Base-by-base conservation (phyloP, 2,888 invertebrate species). In the Vannuccia rotundouncinata region DNA sequence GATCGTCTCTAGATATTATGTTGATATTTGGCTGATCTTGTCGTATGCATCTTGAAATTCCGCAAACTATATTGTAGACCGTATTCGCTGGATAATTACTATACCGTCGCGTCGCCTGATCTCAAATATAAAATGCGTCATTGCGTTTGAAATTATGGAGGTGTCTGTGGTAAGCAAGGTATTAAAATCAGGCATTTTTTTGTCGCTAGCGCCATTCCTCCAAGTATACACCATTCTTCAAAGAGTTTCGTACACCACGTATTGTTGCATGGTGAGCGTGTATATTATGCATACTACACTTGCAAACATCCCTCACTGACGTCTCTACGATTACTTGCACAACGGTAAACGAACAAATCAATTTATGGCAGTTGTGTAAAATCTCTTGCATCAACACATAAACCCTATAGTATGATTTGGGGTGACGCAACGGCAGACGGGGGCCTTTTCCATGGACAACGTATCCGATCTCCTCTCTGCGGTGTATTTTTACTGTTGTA, bases 31-130 rank as follows among this genome's bases (percentile, higher is more conserved):
- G 75, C 30, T 27, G 31, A n/a, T 29, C 29, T 29, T 75, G 31
- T 31, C 75, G 75, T 29, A 75, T 75, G 31, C 13, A 75, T 31
- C 75, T 29, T 29, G 29, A 75, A 75, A 75, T 75, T 10, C 29
- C 75, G 31, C 75, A 75, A 10, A 75, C 30, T 75, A 75, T 75
- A 31, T 75, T 75, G 75, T 75, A 75, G 29, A 75, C 2, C n/a
- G 75, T 75, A 75, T 75, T 75, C 31, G 75, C 13, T 29, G 75
- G 75, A 75, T 75, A 75, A 13, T 75, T 29, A 31, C 31, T 75
- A n/a, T n/a, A 10, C 29, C 75, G 22, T 75, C 75, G 29, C 31
- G 75, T 31, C 75, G 75, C 75, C 22, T 75, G 75, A 28, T 31
- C 75, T 25, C 22, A 31, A 75, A 75, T 22, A 75, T 75, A 22